Percentiles rank a stretch among this genome's conserved stretches.
phyloP scores from a whole-genome alignment of 1,140 invertebrate species.

The Subanguina moxae region DNA sequence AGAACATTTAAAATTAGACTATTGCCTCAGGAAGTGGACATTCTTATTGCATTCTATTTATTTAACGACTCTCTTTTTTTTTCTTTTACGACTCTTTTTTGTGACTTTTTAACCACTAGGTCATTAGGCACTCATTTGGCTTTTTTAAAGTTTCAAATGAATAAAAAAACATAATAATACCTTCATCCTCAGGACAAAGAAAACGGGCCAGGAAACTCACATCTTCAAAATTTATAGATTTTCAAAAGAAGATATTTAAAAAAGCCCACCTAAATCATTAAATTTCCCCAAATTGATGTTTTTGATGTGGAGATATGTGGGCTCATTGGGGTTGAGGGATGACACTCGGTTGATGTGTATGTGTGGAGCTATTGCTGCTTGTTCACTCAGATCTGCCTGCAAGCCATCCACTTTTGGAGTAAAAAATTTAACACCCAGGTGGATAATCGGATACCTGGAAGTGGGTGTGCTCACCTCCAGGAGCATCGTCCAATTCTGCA shows the following conservation, averaged over 20 bases:
- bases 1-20: too few species aligned
- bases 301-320: slow-evolving; percentile 5
- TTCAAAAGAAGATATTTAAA: not conserved
- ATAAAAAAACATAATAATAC: not conserved
- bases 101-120: too few species aligned
- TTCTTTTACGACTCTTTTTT: too few species aligned
- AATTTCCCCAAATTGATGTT: slow-evolving; percentile 5
- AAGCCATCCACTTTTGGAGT: not conserved
- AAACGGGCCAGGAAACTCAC: slow-evolving; percentile 30
- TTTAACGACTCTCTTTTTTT: too few species aligned
- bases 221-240: slow-evolving; percentile 3
- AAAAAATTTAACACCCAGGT: not conserved
- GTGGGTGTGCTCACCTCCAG: slow-evolving; percentile 9
- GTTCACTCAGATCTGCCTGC: slow-evolving; percentile 28
- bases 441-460: slow-evolving; percentile 8
- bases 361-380: slow-evolving; percentile 28
- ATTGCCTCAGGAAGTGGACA: too few species aligned
- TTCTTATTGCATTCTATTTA: too few species aligned
- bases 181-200: slow-evolving; percentile 32
- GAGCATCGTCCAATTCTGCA: slow-evolving; percentile 2
- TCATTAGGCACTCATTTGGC: too few species aligned
- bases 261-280: not conserved
- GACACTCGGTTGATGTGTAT: slow-evolving; percentile 15
- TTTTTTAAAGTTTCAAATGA: too few species aligned
- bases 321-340: slow-evolving; percentile 7